A percentile compares a stretch with the other conserved stretches of the same genome.
phyloP scores from a whole-genome alignment of 2,888 invertebrate species.

The Caenorhabditis imperialis region DNA sequence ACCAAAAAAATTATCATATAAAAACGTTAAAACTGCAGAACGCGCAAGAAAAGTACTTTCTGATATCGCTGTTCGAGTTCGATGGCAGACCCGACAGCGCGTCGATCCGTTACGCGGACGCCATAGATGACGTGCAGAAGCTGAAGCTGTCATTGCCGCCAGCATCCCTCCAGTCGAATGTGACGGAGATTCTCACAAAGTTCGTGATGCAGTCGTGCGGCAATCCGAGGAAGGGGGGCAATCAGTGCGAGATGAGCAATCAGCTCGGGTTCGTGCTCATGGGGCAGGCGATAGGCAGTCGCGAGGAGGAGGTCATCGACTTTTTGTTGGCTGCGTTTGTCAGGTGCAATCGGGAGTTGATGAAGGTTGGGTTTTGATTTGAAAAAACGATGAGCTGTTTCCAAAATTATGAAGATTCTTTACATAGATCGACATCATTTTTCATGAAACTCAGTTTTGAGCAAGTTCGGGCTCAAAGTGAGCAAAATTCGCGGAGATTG shows the following conservation, averaged over 20 bases:
- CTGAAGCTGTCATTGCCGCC: conserved; percentile 2
- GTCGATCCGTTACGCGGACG: conserved; percentile 19
- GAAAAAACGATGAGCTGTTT: neutral
- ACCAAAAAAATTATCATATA: too few relatives aligned
- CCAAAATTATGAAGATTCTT: too few relatives aligned
- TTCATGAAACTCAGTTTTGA: too few relatives aligned
- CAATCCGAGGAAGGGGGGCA: neutral
- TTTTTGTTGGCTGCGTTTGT: conserved; percentile 14
- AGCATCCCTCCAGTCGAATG: conserved; percentile 5
- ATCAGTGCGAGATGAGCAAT: neutral
- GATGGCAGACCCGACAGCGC: conserved; percentile 9
- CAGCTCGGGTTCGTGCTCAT: neutral
- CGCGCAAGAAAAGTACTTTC: conserved; percentile 19
- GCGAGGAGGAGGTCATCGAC: conserved; percentile 22
- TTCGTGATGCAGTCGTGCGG: conserved; percentile 8
- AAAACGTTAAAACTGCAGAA: too few relatives aligned
- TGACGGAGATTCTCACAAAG: conserved; percentile 10
- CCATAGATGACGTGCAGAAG: conserved; percentile 25
- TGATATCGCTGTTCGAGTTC: conserved; percentile 17
- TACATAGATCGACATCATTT: too few relatives aligned
- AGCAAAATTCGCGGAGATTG: too few relatives aligned
- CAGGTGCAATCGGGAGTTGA: conserved; percentile 14
- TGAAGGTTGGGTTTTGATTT: conserved; percentile 2
- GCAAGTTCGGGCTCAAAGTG: too few relatives aligned
- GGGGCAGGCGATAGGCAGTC: neutral